These are phyloP conservation scores for Xestoiulus laeticollis DNA, from an alignment of 2,888 invertebrate genomes.

Conservation along the genomic window DNA sequence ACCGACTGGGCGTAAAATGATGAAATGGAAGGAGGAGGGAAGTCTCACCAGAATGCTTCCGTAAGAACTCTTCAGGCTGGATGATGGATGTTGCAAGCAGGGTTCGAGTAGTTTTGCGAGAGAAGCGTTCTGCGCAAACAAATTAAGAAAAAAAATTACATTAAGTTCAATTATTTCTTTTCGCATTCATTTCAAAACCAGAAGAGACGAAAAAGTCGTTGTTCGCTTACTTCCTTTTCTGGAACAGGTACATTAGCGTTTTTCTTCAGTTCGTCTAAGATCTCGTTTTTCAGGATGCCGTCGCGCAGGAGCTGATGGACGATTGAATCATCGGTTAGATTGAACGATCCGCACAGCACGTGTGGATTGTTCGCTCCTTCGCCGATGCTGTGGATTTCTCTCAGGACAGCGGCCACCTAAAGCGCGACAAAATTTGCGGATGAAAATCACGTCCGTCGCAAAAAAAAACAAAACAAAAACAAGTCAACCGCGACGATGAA, in stretches of 20 bases:
- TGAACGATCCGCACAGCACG: slow-evolving; percentile 45
- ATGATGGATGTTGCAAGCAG: slow-evolving; percentile 36
- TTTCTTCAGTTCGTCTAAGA: slow-evolving; percentile 38
- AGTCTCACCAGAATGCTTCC: slow-evolving; percentile 44
- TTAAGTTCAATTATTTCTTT: too few species aligned
- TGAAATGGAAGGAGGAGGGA: too few species aligned
- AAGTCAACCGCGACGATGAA: neutral
- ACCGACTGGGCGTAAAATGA: too few species aligned
- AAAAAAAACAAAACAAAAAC: neutral
- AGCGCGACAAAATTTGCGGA: neutral
- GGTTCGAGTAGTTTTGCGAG: neutral
- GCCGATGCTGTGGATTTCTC: slow-evolving; percentile 10
- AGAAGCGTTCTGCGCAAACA: slow-evolving; percentile 8
- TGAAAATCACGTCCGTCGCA: neutral
- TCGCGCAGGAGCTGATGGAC: slow-evolving; percentile 8
- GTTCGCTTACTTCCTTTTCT: slow-evolving; percentile 16
- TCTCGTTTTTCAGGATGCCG: slow-evolving; percentile 9
- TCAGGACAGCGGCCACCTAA: slow-evolving; percentile 25
- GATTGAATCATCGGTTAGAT: slow-evolving; percentile 20
- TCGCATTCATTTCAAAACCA: too few species aligned
- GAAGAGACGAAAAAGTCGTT: neutral
- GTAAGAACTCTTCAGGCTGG: slow-evolving; percentile 47
- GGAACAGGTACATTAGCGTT: slow-evolving; percentile 49
- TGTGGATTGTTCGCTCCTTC: slow-evolving; percentile 48
- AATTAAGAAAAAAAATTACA: neutral